Evolutionary conservation across 2,113 vertebrate species (phyloP), one percentile per base, ranked within the genome.

Genomic region (Psittacula cyanocephala): DNA sequence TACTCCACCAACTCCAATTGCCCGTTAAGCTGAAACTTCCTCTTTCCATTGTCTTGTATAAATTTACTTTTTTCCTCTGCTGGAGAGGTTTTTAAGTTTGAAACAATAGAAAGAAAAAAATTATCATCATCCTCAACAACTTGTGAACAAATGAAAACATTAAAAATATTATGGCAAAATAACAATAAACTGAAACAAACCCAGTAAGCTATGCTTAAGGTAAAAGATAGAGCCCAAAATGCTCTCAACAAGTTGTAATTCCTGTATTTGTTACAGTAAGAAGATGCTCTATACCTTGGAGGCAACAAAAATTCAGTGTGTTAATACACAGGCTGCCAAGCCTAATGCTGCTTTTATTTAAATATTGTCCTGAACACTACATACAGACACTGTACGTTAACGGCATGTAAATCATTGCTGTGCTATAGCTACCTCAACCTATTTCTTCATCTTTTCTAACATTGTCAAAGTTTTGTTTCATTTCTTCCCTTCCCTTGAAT

Each of bases 391-490:
- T 67, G 79, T 82, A 88, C 2, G 0, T 91, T 96, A 91, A 86
- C 3, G 3, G 84, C 81, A 96, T 91, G 94, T 91, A 96, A 94
- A 97, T 97, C 69, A 79, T 46, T 93, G 82, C 84, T 82, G 39
- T 90, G 70, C 80, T 63, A 57, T 18, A 85, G 81, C 87, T 96
- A 88, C 92, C 88, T 93, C 64, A 96, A 82, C 90, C 69, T 86
- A 86, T 95, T 96, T 81, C 88, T 46, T 63, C 63, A 50, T 85
- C 63, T 93, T 95, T 89, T 91, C 88, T 81, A 93, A 74, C 89
- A 78, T 72, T 95, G 95, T 96, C 90, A 88, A 96, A 97, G 74
- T 97, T 97, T 95, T 95, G 70, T 97, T 96, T 96, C 91, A 70
- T 96, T 96, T 93, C 77, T 95, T 27, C 72, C 50, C 60, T 92